A percentile compares a stretch with the other conserved stretches of the same genome.
Evolutionary conservation across 2,113 vertebrate genomes (phyloP).

Genomic region (Pomatostomus ruficeps): DNA sequence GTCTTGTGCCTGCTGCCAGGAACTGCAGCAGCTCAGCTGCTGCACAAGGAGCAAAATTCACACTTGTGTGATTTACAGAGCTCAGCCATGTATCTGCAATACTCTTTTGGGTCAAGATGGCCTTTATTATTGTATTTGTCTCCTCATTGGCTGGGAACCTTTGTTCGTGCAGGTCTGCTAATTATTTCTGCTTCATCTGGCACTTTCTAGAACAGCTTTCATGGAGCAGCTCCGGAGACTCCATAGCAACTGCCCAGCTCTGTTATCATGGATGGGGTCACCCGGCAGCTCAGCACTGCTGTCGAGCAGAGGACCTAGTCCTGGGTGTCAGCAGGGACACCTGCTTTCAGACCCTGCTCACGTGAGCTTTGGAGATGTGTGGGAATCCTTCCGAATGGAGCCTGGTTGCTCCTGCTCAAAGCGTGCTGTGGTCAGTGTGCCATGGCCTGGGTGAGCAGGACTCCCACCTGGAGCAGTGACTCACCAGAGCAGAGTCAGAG

Average conservation of each 20-base stretch:
- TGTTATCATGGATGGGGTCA: fast-evolving
- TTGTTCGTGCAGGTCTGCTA: neutral
- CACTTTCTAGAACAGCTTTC: neutral
- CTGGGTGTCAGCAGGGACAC: neutral
- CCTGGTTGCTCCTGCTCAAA: fast-evolving
- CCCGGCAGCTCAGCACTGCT: fast-evolving
- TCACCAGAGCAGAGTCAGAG: fast-evolving
- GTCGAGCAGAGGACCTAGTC: neutral
- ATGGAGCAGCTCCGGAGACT: neutral
- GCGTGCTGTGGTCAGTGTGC: fast-evolving
- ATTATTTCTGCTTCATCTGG: neutral
- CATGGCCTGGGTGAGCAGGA: neutral
- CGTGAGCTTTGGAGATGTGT: fast-evolving
- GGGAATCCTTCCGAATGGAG: neutral
- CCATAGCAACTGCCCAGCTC: neutral
- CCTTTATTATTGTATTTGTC: neutral
- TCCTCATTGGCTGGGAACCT: neutral
- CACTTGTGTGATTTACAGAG: neutral
- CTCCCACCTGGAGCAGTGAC: neutral
- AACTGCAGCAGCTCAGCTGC: neutral
- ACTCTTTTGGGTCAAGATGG: neutral
- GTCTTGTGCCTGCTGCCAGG: neutral
- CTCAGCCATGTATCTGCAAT: neutral
- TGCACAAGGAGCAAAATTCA: neutral
- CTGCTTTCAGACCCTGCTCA: neutral